phyloP scores from a whole-genome alignment of 1,140 invertebrate genomes.

The Drosophila mauritiana region DNA sequence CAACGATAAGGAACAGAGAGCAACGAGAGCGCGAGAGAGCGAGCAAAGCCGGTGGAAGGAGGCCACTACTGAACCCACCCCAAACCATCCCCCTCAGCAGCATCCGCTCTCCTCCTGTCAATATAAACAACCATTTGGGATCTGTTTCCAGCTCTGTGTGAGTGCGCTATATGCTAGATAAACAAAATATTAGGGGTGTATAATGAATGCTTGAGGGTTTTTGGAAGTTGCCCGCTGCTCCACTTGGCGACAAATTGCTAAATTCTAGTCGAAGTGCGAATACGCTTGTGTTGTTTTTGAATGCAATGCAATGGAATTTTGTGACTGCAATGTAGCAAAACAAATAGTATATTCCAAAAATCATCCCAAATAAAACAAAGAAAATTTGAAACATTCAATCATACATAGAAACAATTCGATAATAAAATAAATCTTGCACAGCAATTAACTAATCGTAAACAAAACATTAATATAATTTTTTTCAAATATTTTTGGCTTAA shows the following conservation, averaged over 20 bases:
- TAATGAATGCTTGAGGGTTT: constrained; percentile 52
- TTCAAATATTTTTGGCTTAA: background rate
- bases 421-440: background rate
- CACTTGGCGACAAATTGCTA: constrained; percentile 29
- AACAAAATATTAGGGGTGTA: constrained; percentile 75
- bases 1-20: constrained; percentile 31
- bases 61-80: constrained; percentile 37
- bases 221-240: constrained; percentile 51
- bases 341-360: no score
- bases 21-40: constrained; percentile 11
- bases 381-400: background rate
- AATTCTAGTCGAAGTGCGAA: background rate
- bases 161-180: constrained; percentile 67
- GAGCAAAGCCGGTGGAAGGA: constrained; percentile 43
- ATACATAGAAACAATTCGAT: background rate
- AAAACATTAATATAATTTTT: background rate
- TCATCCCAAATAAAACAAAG: no score
- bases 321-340: no score
- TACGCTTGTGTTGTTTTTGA: background rate
- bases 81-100: constrained; percentile 51
- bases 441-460: background rate
- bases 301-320: background rate
- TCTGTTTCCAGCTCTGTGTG: constrained; percentile 62
- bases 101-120: constrained; percentile 53
- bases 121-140: constrained; percentile 71